Evolutionary conservation across 2,888 invertebrate species (phyloP), one percentile per base, ranked within the genome.

Genomic region (Mesorhabditis spiculigera): DNA sequence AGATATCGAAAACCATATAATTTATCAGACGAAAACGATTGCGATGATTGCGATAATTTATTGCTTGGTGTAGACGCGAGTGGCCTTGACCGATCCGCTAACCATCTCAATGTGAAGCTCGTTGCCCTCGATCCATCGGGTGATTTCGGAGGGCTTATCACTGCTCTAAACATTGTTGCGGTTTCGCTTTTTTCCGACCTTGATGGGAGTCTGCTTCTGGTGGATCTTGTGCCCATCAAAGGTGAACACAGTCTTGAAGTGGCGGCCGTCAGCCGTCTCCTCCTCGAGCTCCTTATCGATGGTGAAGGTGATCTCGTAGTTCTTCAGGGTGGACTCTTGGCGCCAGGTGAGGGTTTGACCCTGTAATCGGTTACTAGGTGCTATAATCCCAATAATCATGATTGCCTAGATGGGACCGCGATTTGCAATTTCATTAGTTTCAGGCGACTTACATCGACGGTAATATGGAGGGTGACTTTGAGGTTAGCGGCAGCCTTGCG

Each of bases 291-390:
- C 79, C 75, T 77, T 45, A 66, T 68, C 74, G 28, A 78, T 61
- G 10, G 72, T 73, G 75, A 75, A 81, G 45, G 73, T 70, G 45
- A 78, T 73, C 41, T 72, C 71, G 68, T 75, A 74, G 75, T 80
- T 80, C 75, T 79, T 81, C 77, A 79, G 79, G 10, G 81, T 79
- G 5, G 79, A 79, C 63, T 74, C 70, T 68, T 77, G 77, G 70
- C 73, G 71, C 41, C 71, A 72, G 43, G 73, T 70, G 75, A 76
- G 77, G 63, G 71, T 71, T 71, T 78, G 71, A 64, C 79, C 79
- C 67, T 75, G 68, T 10, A 72, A 45, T 10, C 8, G 13, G 6
- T 50, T 50, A 10, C 13, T 6, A 13, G 13, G 13, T 50, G 13
- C 13, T 10, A 45, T 13, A 62, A 16, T 6, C 6, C 16, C 5